These are phyloP conservation scores for Abrostola triplasia DNA, from an alignment of 2,888 invertebrate species.

Conservation along the genomic window DNA sequence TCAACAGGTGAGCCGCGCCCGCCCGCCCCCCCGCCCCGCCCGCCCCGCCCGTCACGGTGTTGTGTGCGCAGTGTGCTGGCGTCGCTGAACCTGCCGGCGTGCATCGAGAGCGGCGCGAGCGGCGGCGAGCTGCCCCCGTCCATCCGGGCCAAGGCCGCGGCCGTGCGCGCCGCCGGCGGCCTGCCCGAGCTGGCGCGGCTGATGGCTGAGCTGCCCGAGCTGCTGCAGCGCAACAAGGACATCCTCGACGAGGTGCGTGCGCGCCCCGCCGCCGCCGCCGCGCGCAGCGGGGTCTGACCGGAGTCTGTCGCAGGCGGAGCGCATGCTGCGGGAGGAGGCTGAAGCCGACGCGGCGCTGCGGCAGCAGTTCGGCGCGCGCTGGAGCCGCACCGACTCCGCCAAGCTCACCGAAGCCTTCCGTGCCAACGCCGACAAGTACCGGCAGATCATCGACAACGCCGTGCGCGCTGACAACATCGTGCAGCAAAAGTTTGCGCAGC, in stretches of 20 bases:
- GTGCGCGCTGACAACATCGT: conserved; percentile 94
- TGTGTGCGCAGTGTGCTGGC: conserved; percentile 90
- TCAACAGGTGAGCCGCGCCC: conserved; percentile 91
- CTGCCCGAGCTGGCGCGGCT: conserved; percentile 91
- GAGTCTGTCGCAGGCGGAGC: conserved; percentile 81
- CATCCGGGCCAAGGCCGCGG: conserved; percentile 94
- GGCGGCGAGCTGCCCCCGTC: conserved; percentile 94
- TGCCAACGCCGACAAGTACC: conserved; percentile 96
- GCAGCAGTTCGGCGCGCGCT: conserved; percentile 96
- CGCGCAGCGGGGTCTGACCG: neutral
- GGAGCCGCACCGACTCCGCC: conserved; percentile 96
- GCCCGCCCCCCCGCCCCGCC: neutral
- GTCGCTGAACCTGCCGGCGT: conserved; percentile 98
- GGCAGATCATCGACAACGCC: conserved; percentile 97
- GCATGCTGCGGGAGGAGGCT: conserved; percentile 95
- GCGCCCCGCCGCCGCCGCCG: neutral
- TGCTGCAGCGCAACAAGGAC: conserved; percentile 95
- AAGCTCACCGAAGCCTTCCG: conserved; percentile 96
- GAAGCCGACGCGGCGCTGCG: conserved; percentile 96
- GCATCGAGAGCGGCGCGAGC: conserved; percentile 94
- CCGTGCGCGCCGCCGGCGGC: conserved; percentile 94
- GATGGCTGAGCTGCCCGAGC: conserved; percentile 96
- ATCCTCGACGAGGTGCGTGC: conserved; percentile 97
- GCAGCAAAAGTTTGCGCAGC: conserved; percentile 94
- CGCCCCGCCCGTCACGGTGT: neutral